Evolutionary conservation across 2,888 invertebrate species (phyloP), one percentile per base, ranked within the genome.

Genomic region (Cylloceria caligata): DNA sequence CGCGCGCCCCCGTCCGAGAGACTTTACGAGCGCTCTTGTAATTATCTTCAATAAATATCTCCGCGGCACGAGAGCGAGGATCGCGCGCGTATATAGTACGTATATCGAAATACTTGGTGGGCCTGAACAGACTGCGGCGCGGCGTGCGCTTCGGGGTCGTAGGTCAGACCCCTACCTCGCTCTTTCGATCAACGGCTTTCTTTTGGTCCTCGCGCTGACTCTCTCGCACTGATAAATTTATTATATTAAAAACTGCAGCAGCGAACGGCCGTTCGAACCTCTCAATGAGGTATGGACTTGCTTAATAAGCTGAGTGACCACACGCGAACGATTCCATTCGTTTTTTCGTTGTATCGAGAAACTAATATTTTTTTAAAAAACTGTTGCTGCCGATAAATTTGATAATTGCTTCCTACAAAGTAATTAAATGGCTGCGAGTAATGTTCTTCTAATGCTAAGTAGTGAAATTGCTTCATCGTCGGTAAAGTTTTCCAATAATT

Each of bases 41-140:
- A 92, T 92, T 92, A 92, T 92, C 92, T 92, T 87, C 92, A 92
- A 92, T 92, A 92, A 92, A 92, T 92, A 92, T 92, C 92, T 92
- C 88, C 88, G 89, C 90, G 91, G 91, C 91, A 91, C 90, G 91
- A 91, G 91, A 91, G 89, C 88, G 39, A 39, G 21, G 9, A 42
- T 42, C 30, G 55, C 21, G 27, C 64, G 62, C 49, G 27, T 69
- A 60, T 67, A 67, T 47, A 71, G 27, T 64, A 62, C 16, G 36
- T 90, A 88, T 89, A 91, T 91, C 90, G 90, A 91, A 90, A 91
- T 89, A 90, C 91, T 89, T 88, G 84, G 87, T 42, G 80, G 67
- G 75, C 73, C 30, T 60, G 52, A 47, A 39, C 42, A 30, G 27
- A 11, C 5, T 27, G 24, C n/a, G 27, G 52, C 68, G 81, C 73